Evolutionary conservation across 2,797 vertebrate genomes (phyloP).

Genomic region (Catamblyrhynchus diadema): DNA sequence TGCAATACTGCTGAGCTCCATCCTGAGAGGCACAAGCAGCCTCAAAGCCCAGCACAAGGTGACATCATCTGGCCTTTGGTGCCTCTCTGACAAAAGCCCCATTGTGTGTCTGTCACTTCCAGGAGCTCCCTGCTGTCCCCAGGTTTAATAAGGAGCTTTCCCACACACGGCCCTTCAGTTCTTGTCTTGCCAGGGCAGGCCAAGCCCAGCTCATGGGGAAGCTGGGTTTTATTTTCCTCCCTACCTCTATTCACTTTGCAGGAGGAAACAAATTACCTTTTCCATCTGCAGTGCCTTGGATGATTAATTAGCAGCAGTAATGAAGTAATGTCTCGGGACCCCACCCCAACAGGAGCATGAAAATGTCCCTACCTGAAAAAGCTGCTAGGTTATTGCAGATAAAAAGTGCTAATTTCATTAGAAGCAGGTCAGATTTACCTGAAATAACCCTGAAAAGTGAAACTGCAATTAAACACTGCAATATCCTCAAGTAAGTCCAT

Average conservation of each 20-base stretch:
- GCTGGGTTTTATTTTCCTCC: background rate
- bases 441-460: constrained; percentile 28
- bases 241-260: constrained; percentile 18
- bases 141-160: constrained; percentile 64
- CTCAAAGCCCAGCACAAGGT: background rate
- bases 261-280: constrained; percentile 48
- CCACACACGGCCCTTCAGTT: constrained; percentile 27
- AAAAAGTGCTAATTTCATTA: constrained; percentile 47
- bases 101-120: constrained; percentile 52
- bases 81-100: constrained; percentile 41
- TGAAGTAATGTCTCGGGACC: constrained; percentile 34
- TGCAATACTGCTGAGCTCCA: background rate
- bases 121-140: constrained; percentile 54
- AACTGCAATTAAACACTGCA: background rate
- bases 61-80: constrained; percentile 63
- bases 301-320: constrained; percentile 48
- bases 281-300: background rate
- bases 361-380: constrained; percentile 1
- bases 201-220: background rate
- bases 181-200: background rate
- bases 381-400: constrained; percentile 15
- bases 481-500: background rate
- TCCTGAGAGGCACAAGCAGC: background rate
- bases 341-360: background rate
- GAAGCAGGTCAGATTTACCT: constrained; percentile 61